These are phyloP conservation scores for Nebria ingens DNA, from an alignment of 1,140 invertebrate species.

Conservation along the genomic window DNA sequence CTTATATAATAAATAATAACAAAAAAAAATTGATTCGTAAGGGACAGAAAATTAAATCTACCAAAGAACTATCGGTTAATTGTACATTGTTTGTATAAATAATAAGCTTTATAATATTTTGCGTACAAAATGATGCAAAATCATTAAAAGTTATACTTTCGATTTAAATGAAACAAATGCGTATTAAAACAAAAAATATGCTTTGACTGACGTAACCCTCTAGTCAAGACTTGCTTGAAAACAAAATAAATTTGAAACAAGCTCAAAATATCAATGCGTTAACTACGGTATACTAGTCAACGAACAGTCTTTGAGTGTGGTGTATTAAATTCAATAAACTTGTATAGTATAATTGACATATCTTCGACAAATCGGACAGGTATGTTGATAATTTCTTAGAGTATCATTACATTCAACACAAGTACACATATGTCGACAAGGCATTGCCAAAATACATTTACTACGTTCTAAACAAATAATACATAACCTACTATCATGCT, in stretches of 20 bases:
- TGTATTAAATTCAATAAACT: not conserved
- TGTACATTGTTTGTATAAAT: too few species aligned
- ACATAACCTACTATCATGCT: not conserved
- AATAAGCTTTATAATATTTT: not conserved
- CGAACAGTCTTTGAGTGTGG: too few species aligned
- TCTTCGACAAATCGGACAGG: not conserved
- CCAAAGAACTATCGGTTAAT: too few species aligned
- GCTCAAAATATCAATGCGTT: too few species aligned
- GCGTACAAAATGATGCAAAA: not conserved
- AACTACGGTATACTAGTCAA: too few species aligned
- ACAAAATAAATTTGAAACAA: too few species aligned
- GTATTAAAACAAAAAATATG: too few species aligned
- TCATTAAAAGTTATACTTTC: not conserved
- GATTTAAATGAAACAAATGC: not conserved
- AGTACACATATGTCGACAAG: not conserved
- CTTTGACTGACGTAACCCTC: too few species aligned
- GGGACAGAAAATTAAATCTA: too few species aligned
- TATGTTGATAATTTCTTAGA: not conserved
- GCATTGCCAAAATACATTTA: slow-evolving; percentile 1
- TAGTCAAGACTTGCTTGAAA: too few species aligned
- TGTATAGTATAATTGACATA: not conserved
- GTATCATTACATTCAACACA: not conserved
- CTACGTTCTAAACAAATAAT: not conserved
- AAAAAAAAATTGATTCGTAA: too few species aligned
- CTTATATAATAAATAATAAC: too few species aligned